Percentiles rank a stretch among this genome's conserved stretches.
phyloP scores from a whole-genome alignment of 2,113 vertebrate genomes.

The Silurus meridionalis region DNA sequence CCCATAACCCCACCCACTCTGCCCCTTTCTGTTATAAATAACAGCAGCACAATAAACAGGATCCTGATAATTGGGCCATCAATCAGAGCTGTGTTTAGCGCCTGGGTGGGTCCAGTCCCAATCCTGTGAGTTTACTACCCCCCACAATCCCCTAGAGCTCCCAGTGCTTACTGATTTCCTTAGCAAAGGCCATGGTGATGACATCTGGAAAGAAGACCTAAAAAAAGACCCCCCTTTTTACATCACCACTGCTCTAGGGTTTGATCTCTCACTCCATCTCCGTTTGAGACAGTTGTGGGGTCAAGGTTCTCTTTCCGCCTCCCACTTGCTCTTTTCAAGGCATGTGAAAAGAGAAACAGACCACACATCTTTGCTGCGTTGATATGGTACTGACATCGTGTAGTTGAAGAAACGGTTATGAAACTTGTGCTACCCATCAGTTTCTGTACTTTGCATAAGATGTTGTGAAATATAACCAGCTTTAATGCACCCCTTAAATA shows the following conservation, averaged over 20 bases:
- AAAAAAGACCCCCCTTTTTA: slow-evolving; percentile 27
- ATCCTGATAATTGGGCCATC: slow-evolving; percentile 79
- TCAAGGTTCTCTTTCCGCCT: slow-evolving; percentile 2
- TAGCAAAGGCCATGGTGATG: slow-evolving; percentile 49
- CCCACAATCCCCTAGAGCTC: slow-evolving; percentile 36
- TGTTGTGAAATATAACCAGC: background rate
- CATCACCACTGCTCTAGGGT: slow-evolving; percentile 26
- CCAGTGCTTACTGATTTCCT: slow-evolving; percentile 49
- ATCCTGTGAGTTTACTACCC: slow-evolving; percentile 56
- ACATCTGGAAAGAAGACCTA: slow-evolving; percentile 58
- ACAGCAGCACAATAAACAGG: slow-evolving; percentile 77
- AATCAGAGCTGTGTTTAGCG: slow-evolving; percentile 73
- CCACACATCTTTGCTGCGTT: background rate
- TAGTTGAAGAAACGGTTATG: background rate
- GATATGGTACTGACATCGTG: background rate
- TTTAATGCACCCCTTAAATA: background rate
- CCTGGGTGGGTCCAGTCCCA: slow-evolving; percentile 62
- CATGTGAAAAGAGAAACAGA: background rate
- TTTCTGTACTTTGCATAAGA: background rate
- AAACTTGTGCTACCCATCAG: background rate
- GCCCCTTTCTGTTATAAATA: slow-evolving; percentile 83
- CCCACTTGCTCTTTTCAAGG: slow-evolving; percentile 21
- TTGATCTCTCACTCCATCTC: slow-evolving; percentile 37
- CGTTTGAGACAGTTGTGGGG: slow-evolving; percentile 24
- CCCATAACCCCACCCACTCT: slow-evolving; percentile 34